phyloP scores from a whole-genome alignment of 1,140 invertebrate species.

The Lycorma delicatula region DNA sequence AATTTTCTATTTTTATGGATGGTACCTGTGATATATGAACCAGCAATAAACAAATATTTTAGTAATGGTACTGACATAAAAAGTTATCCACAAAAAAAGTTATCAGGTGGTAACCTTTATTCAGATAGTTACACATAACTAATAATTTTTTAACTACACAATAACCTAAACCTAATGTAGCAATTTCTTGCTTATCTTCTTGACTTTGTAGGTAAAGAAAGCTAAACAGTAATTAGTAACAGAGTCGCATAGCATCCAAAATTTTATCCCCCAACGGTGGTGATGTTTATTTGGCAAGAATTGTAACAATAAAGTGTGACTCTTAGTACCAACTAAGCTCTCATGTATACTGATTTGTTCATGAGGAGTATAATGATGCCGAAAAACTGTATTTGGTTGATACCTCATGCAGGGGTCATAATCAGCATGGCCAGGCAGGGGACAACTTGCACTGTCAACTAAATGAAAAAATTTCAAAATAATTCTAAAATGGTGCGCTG shows the following conservation, averaged over 20 bases:
- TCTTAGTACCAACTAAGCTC: slow-evolving; percentile 25
- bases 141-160: slow-evolving; percentile 27
- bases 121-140: slow-evolving; percentile 25
- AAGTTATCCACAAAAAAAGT: slow-evolving; percentile 23
- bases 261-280: slow-evolving; percentile 28
- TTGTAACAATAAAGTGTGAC: slow-evolving; percentile 22
- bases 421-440: background rate
- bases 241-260: slow-evolving; percentile 28
- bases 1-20: background rate
- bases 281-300: slow-evolving; percentile 31
- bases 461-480: no score
- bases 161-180: slow-evolving; percentile 24
- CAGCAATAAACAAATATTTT: background rate
- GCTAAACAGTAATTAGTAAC: slow-evolving; percentile 27
- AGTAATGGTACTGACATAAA: background rate
- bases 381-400: slow-evolving; percentile 26
- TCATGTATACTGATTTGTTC: slow-evolving; percentile 28
- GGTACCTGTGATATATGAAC: background rate
- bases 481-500: no score
- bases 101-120: slow-evolving; percentile 29
- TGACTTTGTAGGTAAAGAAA: slow-evolving; percentile 22
- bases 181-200: slow-evolving; percentile 23
- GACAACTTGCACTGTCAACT: no score
- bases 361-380: slow-evolving; percentile 25
- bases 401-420: slow-evolving; percentile 27